Conservation (phyloP, 2,888 invertebrate species). For the Polydrusus pterygomalis region DNA sequence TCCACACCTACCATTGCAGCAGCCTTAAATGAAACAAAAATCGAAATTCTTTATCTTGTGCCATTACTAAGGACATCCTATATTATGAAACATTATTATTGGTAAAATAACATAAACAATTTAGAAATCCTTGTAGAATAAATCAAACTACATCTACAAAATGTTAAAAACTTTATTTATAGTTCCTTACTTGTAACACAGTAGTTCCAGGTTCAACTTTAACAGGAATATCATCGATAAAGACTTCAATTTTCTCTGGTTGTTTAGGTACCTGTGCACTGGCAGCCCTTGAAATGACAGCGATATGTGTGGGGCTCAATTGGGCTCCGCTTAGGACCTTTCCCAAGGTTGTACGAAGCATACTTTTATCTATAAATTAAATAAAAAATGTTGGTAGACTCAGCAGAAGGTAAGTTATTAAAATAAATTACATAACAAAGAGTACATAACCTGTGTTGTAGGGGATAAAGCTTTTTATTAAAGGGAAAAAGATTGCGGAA, state of each 20-base stretch:
- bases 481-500: not conserved
- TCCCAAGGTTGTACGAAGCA: constrained; percentile 85
- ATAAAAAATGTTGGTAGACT: constrained; percentile 11
- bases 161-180: not conserved
- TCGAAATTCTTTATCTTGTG: not conserved
- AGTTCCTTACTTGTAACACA: constrained; percentile 80
- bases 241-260: constrained; percentile 91
- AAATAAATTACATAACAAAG: constrained; percentile 43
- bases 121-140: too few species aligned
- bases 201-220: constrained; percentile 97
- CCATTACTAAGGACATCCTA: too few species aligned
- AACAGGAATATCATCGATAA: constrained; percentile 97
- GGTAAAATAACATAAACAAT: not conserved
- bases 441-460: constrained; percentile 15
- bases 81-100: not conserved
- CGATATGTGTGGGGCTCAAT: constrained; percentile 65
- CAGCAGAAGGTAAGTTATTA: constrained; percentile 11
- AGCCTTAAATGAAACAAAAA: constrained; percentile 74
- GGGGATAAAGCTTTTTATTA: not conserved
- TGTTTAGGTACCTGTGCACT: constrained; percentile 65
- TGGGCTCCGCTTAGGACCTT: constrained; percentile 76
- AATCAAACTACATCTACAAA: too few species aligned
- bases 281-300: constrained; percentile 60
- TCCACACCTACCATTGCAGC: constrained; percentile 96
- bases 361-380: constrained; percentile 66